Conservation (phyloP, 1,140 invertebrate species). For the Triops cancriformis region DNA sequence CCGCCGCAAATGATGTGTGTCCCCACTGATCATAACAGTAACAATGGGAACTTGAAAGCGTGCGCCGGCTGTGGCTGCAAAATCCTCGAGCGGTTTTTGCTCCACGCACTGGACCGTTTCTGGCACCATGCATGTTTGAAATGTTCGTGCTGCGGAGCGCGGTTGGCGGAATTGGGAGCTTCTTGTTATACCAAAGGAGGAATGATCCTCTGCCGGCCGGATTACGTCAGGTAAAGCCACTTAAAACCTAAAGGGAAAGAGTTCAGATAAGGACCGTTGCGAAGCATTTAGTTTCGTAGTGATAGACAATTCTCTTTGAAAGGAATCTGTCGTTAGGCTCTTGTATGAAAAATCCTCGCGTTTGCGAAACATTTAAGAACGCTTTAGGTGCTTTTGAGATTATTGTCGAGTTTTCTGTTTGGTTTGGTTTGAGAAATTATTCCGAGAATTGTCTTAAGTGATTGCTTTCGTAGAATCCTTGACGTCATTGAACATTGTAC, state of each 20-base stretch:
- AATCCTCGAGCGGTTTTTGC: slow-evolving; percentile 77
- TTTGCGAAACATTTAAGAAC: too few relatives aligned
- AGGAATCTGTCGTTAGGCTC: too few relatives aligned
- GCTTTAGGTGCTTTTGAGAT: too few relatives aligned
- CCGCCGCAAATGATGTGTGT: slow-evolving; percentile 17
- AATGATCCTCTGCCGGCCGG: slow-evolving; percentile 87
- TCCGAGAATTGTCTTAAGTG: too few relatives aligned
- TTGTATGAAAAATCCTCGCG: too few relatives aligned
- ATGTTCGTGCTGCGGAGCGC: slow-evolving; percentile 75
- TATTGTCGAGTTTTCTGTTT: too few relatives aligned
- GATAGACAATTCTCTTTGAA: too few relatives aligned
- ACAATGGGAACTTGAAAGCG: slow-evolving; percentile 37
- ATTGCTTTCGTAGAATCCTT: too few relatives aligned
- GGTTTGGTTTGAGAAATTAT: too few relatives aligned
- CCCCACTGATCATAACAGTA: slow-evolving; percentile 14
- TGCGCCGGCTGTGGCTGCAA: slow-evolving; percentile 54
- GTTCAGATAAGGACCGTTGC: too few relatives aligned
- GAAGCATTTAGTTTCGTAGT: too few relatives aligned
- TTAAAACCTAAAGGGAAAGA: neutral
- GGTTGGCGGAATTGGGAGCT: slow-evolving; percentile 75
- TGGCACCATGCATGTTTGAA: slow-evolving; percentile 84
- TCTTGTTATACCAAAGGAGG: slow-evolving; percentile 84
- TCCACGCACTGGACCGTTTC: slow-evolving; percentile 80
- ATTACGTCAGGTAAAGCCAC: slow-evolving; percentile 77
- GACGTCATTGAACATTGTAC: too few relatives aligned